Conservation (phyloP, 2,113 vertebrate species). For the Hydrochoerus hydrochaeris region DNA sequence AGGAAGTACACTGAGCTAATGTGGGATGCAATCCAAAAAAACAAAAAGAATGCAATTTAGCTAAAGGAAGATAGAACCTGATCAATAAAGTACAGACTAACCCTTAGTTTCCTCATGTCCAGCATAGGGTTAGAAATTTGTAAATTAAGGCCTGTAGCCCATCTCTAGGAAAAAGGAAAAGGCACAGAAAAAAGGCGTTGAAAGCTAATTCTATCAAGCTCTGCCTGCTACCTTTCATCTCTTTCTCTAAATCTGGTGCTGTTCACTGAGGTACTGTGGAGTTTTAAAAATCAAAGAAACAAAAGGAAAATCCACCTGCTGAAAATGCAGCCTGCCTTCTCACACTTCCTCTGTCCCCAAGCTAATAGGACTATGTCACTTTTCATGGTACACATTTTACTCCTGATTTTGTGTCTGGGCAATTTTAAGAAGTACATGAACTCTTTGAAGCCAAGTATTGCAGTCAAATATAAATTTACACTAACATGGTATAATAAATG, state of each 20-base stretch:
- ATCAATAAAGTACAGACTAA: not conserved
- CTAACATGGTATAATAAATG: not conserved
- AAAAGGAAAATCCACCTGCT: constrained; percentile 35
- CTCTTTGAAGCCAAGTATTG: not conserved
- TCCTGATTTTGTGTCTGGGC: not conserved
- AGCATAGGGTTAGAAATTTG: constrained; percentile 26
- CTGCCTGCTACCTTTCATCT: constrained; percentile 61
- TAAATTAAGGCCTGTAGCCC: constrained; percentile 45
- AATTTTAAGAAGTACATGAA: not conserved
- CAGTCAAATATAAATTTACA: not conserved
- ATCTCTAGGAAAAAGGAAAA: constrained; percentile 40
- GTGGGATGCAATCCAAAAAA: not conserved
- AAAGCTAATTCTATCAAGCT: constrained; percentile 19
- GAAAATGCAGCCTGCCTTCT: constrained; percentile 21
- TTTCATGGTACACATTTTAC: not conserved
- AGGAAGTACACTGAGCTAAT: not conserved
- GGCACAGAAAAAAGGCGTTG: constrained; percentile 51
- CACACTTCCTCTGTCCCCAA: not conserved
- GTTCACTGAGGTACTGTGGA: constrained; percentile 49
- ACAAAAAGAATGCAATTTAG: not conserved
- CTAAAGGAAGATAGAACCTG: not conserved
- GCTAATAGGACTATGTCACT: not conserved
- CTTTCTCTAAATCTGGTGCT: constrained; percentile 22
- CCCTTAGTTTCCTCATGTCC: constrained; percentile 24
- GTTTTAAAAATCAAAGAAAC: constrained; percentile 53